phyloP scores from a whole-genome alignment of 2,888 invertebrate species.

The Eucriotettix oculatus region DNA sequence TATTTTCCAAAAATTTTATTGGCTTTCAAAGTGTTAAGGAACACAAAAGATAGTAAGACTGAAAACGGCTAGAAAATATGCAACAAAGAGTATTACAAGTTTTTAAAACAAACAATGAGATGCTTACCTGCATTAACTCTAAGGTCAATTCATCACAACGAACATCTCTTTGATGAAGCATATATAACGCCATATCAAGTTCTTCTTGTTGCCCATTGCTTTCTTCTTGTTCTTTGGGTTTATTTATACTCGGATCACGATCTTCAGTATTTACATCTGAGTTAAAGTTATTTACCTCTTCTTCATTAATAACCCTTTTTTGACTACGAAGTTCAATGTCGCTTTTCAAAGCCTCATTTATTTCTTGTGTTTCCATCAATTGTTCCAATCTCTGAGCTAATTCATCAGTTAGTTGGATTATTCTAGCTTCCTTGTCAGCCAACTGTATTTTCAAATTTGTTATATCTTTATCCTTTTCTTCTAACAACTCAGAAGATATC shows the following conservation, averaged over 20 bases:
- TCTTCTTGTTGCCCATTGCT: conserved; percentile 39
- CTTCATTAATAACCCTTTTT: too few relatives aligned
- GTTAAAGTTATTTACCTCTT: too few relatives aligned
- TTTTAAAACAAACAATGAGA: neutral
- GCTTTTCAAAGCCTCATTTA: conserved; percentile 39
- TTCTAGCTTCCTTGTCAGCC: conserved; percentile 17
- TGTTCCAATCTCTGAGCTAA: conserved; percentile 37
- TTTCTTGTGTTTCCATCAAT: conserved; percentile 37
- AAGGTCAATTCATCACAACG: conserved; percentile 73
- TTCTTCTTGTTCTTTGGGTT: neutral
- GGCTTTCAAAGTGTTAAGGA: too few relatives aligned
- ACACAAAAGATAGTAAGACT: too few relatives aligned
- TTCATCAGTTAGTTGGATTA: neutral
- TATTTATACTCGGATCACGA: too few relatives aligned
- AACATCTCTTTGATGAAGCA: conserved; percentile 74
- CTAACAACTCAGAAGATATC: conserved; percentile 14
- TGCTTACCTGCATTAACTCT: conserved; percentile 48
- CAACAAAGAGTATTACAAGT: too few relatives aligned
- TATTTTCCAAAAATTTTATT: too few relatives aligned
- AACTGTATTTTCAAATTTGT: conserved; percentile 14
- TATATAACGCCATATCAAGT: conserved; percentile 63
- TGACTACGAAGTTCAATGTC: neutral
- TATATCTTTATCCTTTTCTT: conserved; percentile 16
- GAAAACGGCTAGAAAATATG: too few relatives aligned
- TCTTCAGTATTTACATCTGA: too few relatives aligned